phyloP scores from a whole-genome alignment of 2,888 invertebrate genomes.

The Dendrolimus houi region DNA sequence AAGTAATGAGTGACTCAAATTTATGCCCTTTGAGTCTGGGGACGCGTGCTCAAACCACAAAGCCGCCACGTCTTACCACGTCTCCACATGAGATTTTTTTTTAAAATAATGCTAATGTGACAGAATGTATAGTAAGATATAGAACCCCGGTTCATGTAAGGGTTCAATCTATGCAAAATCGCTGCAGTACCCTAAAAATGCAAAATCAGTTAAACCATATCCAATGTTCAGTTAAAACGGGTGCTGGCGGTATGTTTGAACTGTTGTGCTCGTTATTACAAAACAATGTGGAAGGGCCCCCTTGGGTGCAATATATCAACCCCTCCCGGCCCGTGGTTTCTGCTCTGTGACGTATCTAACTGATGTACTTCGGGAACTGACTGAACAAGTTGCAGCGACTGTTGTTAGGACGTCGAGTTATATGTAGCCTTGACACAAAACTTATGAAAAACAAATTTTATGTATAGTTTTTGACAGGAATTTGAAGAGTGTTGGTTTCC shows the following conservation, averaged over 20 bases:
- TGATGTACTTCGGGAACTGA: neutral
- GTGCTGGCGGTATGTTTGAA: conserved; percentile 6
- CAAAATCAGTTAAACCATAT: neutral
- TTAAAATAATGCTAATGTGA: no score
- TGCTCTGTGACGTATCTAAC: neutral
- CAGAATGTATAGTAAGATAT: no score
- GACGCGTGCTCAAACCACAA: no score
- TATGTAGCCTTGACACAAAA: neutral
- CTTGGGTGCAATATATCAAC: conserved; percentile 22
- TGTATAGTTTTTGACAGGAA: neutral
- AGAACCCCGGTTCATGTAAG: no score
- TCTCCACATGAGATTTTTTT: no score
- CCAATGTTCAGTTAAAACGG: neutral
- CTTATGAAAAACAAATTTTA: neutral
- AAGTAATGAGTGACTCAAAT: no score
- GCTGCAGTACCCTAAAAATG: no score
- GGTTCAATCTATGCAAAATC: no score
- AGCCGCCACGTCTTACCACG: no score
- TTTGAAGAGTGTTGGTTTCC: no score
- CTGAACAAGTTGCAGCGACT: neutral
- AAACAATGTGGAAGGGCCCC: conserved; percentile 15
- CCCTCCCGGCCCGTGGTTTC: conserved; percentile 6
- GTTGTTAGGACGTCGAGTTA: neutral
- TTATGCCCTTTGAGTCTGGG: no score
- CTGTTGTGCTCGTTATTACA: conserved; percentile 11